Conservation (phyloP, 2,797 vertebrate genomes). For the Megalops cyprinoides region DNA sequence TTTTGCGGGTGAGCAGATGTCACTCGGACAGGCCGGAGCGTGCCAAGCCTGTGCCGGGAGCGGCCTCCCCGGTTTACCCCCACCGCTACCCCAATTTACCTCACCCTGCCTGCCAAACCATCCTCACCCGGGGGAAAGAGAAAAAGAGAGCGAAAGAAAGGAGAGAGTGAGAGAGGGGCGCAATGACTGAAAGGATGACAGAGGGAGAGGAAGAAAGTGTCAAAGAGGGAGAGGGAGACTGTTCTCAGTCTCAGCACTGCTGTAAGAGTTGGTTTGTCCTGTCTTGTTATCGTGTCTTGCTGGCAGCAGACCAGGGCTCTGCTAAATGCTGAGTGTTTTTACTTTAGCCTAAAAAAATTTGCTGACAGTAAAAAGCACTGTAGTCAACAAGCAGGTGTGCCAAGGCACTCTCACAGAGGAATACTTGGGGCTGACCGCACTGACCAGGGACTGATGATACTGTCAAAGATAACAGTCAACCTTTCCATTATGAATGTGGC, state of each 20-base stretch:
- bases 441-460: background rate
- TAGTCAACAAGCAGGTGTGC: constrained; percentile 33
- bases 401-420: background rate
- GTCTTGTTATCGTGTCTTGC: constrained; percentile 49
- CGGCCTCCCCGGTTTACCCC: constrained; percentile 63
- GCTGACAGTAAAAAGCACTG: constrained; percentile 49
- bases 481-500: background rate
- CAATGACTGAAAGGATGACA: too few species aligned
- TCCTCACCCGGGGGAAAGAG: constrained; percentile 15
- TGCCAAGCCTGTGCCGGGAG: constrained; percentile 62
- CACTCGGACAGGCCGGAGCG: constrained; percentile 21
- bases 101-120: constrained; percentile 28
- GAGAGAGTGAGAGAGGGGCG: background rate
- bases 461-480: too few species aligned
- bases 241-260: constrained; percentile 32
- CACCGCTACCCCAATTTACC: constrained; percentile 25
- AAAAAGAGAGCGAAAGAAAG: constrained; percentile 11
- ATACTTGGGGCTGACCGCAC: background rate
- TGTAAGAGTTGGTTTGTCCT: constrained; percentile 27
- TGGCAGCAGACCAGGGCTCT: constrained; percentile 43
- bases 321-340: constrained; percentile 45
- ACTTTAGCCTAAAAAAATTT: constrained; percentile 49
- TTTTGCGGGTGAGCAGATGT: constrained; percentile 46
- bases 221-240: constrained; percentile 1
- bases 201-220: too few species aligned